Evolutionary conservation across 2,113 vertebrate species (phyloP).

Genomic region (Pterophyllum scalare): DNA sequence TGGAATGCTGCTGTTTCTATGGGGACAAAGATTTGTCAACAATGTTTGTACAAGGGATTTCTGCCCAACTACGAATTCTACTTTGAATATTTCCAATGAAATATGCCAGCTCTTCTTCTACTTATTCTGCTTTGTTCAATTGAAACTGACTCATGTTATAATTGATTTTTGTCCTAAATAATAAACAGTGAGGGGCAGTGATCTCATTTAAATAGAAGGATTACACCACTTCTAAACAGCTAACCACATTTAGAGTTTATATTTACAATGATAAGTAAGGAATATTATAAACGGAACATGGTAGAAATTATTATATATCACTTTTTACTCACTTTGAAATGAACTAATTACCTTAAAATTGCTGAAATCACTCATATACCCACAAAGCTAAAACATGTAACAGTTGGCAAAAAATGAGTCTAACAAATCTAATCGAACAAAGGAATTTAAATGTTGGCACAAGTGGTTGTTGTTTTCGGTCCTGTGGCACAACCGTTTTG

Average conservation of each 20-base stretch:
- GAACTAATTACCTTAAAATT: neutral
- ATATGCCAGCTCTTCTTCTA: slow-evolving; percentile 9
- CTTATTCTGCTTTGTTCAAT: neutral
- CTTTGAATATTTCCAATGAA: slow-evolving; percentile 18
- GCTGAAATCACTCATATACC: neutral
- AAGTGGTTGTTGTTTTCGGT: slow-evolving; percentile 44
- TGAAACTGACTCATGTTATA: neutral
- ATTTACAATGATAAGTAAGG: neutral
- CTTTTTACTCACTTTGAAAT: neutral
- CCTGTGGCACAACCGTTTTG: slow-evolving; percentile 24
- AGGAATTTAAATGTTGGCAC: neutral
- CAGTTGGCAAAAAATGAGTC: neutral
- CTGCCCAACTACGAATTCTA: neutral
- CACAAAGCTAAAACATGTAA: neutral
- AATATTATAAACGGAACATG: neutral
- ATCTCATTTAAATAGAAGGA: slow-evolving; percentile 15
- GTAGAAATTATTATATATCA: neutral
- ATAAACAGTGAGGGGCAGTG: neutral
- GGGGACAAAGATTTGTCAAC: slow-evolving; percentile 18
- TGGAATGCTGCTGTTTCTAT: slow-evolving; percentile 60
- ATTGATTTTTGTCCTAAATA: slow-evolving; percentile 25
- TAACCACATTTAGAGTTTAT: neutral
- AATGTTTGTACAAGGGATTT: slow-evolving; percentile 1
- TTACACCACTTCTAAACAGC: neutral
- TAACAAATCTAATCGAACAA: neutral